Base-by-base conservation (phyloP, 2,113 vertebrate genomes). In the Tricholaema leucomelas region DNA sequence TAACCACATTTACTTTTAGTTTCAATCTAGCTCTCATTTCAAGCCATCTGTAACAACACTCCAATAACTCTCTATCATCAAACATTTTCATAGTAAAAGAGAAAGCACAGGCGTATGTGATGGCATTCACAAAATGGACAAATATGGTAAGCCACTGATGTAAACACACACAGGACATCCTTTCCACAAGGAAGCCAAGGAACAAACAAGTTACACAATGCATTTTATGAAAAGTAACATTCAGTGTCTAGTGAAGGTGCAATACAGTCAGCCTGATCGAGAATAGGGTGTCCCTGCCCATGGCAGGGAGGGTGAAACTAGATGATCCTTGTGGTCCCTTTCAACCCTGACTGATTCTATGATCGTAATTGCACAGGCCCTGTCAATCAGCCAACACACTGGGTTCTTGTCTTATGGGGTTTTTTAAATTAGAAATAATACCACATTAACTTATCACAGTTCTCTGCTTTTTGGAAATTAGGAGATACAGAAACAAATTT, bases 101-200 rank as follows among this genome's bases (percentile, higher is more conserved):
- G 50, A 70, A 42, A 71, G 38, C 18, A 36, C 40, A 33, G 81
- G 38, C 90, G 36, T 28, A 66, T 71, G 27, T 61, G 76, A 48
- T 10, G 19, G 18, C 27, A 59, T 31, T 75, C 58, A 85, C 36
- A 72, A 59, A 84, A 63, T 0, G 40, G 21, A 66, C 0, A 0
- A 61, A 31, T 50, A 71, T 13, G 16, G 80, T 61, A 92, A 79
- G n/a, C 18, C 72, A 58, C 52, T 74, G 66, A 70, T 0, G 0
- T 70, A 85, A 94, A 93, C 83, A 92, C 89, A 81, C 25, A 94
- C 75, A 89, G 86, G 88, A 91, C 69, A 88, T 90, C 84, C 92
- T 93, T 85, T 73, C 73, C 52, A 23, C 25, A 84, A 91, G 65
- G 85, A 96, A 96, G 65, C 59, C 59, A 44, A 80, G 60, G 44